phyloP scores from a whole-genome alignment of 2,797 vertebrate genomes.

The Coregonus suidteri region DNA sequence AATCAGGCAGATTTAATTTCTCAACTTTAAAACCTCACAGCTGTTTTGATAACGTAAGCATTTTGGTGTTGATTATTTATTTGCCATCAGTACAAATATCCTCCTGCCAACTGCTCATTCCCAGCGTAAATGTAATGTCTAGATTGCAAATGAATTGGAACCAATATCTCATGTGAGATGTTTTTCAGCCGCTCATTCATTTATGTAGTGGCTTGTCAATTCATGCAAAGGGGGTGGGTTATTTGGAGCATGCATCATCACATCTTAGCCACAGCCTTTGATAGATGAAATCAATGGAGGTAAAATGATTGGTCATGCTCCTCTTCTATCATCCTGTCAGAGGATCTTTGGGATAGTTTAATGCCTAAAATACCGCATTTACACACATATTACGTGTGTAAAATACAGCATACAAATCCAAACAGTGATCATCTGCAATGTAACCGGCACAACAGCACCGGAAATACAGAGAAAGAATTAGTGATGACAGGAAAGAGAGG shows the following conservation, averaged over 20 bases:
- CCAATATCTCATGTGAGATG: neutral
- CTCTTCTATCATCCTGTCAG: constrained; percentile 12
- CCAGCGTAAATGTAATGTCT: constrained; percentile 17
- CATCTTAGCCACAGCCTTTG: constrained; percentile 2
- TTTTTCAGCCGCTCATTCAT: constrained; percentile 7
- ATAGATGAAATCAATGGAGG: constrained; percentile 13
- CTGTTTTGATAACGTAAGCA: constrained; percentile 70
- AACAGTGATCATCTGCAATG: neutral
- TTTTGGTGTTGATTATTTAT: constrained; percentile 52
- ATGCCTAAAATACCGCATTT: constrained; percentile 20
- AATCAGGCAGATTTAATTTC: constrained; percentile 55
- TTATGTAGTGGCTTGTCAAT: constrained; percentile 1
- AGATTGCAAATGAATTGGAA: constrained; percentile 3
- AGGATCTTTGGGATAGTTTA: constrained; percentile 8
- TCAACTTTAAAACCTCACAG: constrained; percentile 56
- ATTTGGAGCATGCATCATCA: neutral
- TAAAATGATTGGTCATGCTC: neutral
- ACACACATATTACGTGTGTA: neutral
- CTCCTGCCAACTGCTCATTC: constrained; percentile 16
- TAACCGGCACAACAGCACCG: constrained; percentile 5
- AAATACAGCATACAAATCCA: constrained; percentile 6
- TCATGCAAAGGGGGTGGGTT: neutral
- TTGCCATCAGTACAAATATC: constrained; percentile 28
- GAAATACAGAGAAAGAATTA: constrained; percentile 31
- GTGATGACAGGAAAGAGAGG: constrained; percentile 34